Percentiles rank a stretch among this genome's conserved stretches.
These are phyloP conservation scores for Euzophera pinguis DNA, from an alignment of 2,888 invertebrate genomes.

Conservation along the genomic window DNA sequence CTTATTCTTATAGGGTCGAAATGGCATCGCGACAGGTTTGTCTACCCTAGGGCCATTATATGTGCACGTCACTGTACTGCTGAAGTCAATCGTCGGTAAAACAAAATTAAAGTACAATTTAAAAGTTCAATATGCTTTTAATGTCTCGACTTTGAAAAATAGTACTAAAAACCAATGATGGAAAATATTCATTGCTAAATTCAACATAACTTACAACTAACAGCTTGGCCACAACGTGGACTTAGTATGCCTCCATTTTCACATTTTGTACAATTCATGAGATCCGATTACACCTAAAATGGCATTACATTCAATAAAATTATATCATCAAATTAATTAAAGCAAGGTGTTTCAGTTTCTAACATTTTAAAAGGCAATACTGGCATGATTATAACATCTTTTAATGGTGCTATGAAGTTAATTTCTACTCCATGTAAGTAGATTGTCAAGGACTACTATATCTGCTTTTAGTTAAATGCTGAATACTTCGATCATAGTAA, in stretches of 20 bases:
- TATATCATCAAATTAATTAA: constrained; percentile 36
- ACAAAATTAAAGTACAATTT: constrained; percentile 1
- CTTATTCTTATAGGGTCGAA: too few species aligned
- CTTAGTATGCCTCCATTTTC: constrained; percentile 28
- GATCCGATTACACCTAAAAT: constrained; percentile 47
- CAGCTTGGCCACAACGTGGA: constrained; percentile 43
- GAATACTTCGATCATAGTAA: not conserved
- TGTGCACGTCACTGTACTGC: too few species aligned
- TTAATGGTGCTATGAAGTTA: not conserved
- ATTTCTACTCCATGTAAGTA: constrained; percentile 22
- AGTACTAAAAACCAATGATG: constrained; percentile 53
- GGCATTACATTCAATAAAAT: constrained; percentile 40
- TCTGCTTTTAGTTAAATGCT: not conserved
- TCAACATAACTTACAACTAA: constrained; percentile 53
- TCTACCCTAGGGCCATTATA: too few species aligned
- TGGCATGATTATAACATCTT: constrained; percentile 35
- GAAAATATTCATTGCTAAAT: constrained; percentile 61
- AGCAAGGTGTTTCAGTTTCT: constrained; percentile 32
- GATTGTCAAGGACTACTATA: constrained; percentile 23
- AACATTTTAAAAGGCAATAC: constrained; percentile 52
- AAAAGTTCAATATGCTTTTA: constrained; percentile 51
- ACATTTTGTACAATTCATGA: constrained; percentile 54
- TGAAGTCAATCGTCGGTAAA: too few species aligned
- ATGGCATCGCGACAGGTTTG: too few species aligned
- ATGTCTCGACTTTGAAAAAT: constrained; percentile 52